Evolutionary conservation across 1,140 invertebrate species (phyloP).

Genomic region (Hyles vespertilio): DNA sequence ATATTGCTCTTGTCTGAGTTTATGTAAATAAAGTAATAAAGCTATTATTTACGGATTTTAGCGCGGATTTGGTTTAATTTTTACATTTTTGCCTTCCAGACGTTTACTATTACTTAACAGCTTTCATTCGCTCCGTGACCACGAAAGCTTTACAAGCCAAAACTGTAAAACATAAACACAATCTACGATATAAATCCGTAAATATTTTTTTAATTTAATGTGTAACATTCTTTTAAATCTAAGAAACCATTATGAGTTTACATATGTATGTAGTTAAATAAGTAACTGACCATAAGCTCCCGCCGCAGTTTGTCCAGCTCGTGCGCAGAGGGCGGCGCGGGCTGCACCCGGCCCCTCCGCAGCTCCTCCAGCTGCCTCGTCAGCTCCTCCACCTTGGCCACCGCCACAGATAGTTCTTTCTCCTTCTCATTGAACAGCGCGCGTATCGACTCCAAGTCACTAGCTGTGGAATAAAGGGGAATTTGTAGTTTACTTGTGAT

Average conservation of each 20-base stretch:
- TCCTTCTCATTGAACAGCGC: conserved; percentile 98
- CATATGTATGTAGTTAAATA: not conserved
- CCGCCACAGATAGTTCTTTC: conserved; percentile 95
- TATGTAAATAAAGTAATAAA: too few species aligned
- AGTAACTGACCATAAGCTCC: conserved; percentile 89
- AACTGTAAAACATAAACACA: too few species aligned
- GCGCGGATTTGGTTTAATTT: too few species aligned
- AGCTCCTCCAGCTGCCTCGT: conserved; percentile 95
- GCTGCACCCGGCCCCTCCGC: conserved; percentile 79
- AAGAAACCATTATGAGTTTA: not conserved
- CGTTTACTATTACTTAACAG: not conserved
- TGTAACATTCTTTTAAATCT: not conserved
- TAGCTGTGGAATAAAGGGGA: conserved; percentile 78
- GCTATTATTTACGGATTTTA: too few species aligned
- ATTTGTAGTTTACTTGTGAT: not conserved
- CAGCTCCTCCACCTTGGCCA: conserved; percentile 96
- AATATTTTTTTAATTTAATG: not conserved
- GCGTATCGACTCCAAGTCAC: conserved; percentile 96
- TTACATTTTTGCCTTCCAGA: not conserved
- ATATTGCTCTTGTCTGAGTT: too few species aligned
- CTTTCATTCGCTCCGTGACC: too few species aligned
- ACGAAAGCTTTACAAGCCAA: too few species aligned
- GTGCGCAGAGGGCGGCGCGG: conserved; percentile 83
- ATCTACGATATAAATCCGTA: not conserved
- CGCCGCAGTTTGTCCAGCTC: conserved; percentile 93